A percentile compares a stretch with the other conserved stretches of the same genome.
phyloP scores from a whole-genome alignment of 2,797 vertebrate genomes.

The Selene dorsalis region DNA sequence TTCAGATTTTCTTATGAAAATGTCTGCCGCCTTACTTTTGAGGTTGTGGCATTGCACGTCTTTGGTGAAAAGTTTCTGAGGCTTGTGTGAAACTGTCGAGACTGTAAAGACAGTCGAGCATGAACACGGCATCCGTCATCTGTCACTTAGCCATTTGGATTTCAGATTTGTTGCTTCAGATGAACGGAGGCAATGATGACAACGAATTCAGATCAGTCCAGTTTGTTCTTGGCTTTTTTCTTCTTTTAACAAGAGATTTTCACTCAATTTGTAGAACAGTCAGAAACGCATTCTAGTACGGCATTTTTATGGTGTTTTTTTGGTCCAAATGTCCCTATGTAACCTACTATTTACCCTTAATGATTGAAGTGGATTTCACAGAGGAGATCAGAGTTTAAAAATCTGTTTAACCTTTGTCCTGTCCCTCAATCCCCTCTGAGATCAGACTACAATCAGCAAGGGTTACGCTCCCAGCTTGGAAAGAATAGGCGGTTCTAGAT shows the following conservation, averaged over 20 bases:
- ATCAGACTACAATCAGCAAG: slow-evolving; percentile 53
- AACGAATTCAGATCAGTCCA: slow-evolving; percentile 18
- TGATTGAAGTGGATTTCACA: slow-evolving; percentile 53
- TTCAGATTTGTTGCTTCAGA: slow-evolving; percentile 42
- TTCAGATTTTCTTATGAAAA: slow-evolving; percentile 52
- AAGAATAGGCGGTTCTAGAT: slow-evolving; percentile 27
- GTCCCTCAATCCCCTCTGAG: slow-evolving; percentile 15
- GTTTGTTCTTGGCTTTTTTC: slow-evolving; percentile 23
- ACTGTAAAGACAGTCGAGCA: slow-evolving; percentile 32
- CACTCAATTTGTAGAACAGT: slow-evolving; percentile 17
- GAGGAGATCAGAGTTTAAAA: slow-evolving; percentile 52
- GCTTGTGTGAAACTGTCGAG: slow-evolving; percentile 34
- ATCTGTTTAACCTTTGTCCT: slow-evolving; percentile 48
- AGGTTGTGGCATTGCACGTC: slow-evolving; percentile 52
- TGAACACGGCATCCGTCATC: slow-evolving; percentile 23
- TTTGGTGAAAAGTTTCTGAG: slow-evolving; percentile 51
- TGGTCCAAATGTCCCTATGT: slow-evolving; percentile 11
- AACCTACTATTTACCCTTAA: slow-evolving; percentile 13
- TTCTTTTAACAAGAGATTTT: slow-evolving; percentile 9
- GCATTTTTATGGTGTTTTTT: neutral
- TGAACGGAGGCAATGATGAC: slow-evolving; percentile 11
- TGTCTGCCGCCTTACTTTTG: slow-evolving; percentile 39
- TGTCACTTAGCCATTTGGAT: slow-evolving; percentile 42
- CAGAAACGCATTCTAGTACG: neutral
- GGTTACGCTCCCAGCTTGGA: slow-evolving; percentile 36